Percentiles rank a stretch among this genome's conserved stretches.
These are phyloP conservation scores for Tupaia chinensis DNA, from an alignment of 2,113 vertebrate species.

Conservation along the genomic window DNA sequence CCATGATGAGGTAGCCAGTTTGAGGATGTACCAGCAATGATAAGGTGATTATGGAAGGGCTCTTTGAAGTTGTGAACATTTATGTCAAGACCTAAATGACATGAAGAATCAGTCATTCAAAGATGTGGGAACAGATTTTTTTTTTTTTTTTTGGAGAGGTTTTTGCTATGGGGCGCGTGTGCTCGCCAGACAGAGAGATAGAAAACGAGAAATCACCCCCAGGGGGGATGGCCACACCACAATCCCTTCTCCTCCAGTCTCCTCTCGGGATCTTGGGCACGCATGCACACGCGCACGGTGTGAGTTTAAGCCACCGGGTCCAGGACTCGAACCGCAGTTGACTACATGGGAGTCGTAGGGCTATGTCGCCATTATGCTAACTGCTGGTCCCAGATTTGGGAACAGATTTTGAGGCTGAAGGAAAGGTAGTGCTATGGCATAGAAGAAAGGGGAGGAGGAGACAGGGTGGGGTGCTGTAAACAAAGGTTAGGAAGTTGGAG, in stretches of 20 bases:
- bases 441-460: neutral
- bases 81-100: neutral
- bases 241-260: too few species aligned
- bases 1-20: neutral
- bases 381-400: neutral
- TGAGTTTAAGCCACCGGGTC: too few species aligned
- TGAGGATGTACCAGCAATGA: neutral
- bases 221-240: too few species aligned
- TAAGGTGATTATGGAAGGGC: neutral
- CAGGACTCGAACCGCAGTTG: too few species aligned
- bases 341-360: too few species aligned
- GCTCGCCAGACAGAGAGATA: too few species aligned
- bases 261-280: too few species aligned
- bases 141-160: too few species aligned
- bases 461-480: neutral
- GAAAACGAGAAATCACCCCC: too few species aligned
- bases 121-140: conserved; percentile 16
- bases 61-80: neutral
- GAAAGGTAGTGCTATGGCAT: neutral
- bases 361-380: too few species aligned
- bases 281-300: too few species aligned
- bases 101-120: neutral
- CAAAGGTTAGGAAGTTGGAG: neutral
- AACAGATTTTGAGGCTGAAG: conserved; percentile 17
- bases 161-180: too few species aligned